A percentile compares a stretch with the other conserved stretches of the same genome.
These are phyloP conservation scores for Falco punctatus DNA, from an alignment of 2,113 vertebrate species.

Conservation along the genomic window DNA sequence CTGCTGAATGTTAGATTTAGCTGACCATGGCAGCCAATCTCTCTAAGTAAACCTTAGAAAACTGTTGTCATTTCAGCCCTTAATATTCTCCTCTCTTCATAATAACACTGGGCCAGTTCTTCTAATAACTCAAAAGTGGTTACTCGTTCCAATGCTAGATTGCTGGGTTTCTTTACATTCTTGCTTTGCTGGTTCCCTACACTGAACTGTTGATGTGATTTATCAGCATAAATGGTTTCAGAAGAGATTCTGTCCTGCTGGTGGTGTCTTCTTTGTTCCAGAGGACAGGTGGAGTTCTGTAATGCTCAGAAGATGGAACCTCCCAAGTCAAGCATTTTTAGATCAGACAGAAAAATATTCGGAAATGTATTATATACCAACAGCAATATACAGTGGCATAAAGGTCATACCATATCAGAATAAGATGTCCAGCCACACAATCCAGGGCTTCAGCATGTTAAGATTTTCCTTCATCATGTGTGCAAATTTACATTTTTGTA, in stretches of 20 bases:
- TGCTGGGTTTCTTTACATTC: not conserved
- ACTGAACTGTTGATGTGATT: not conserved
- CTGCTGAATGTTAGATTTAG: not conserved
- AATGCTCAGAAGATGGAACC: not conserved
- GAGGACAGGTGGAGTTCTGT: not conserved
- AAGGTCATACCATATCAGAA: not conserved
- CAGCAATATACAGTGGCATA: not conserved
- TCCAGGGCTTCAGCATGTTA: not conserved
- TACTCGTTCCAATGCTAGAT: not conserved
- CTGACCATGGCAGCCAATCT: not conserved
- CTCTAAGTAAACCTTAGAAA: not conserved
- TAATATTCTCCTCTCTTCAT: not conserved
- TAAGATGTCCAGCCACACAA: not conserved
- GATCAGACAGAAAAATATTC: not conserved
- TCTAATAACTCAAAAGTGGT: not conserved
- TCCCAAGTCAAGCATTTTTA: not conserved
- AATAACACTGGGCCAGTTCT: not conserved
- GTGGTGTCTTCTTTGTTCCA: not conserved
- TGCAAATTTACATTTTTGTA: not conserved
- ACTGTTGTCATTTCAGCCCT: not conserved
- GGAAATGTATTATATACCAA: not conserved
- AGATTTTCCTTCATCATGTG: not conserved
- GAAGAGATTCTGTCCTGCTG: not conserved
- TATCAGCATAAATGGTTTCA: not conserved
- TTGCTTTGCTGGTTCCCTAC: not conserved